Base-by-base conservation (phyloP, 2,888 invertebrate species). In the Tenthredo mesomela region DNA sequence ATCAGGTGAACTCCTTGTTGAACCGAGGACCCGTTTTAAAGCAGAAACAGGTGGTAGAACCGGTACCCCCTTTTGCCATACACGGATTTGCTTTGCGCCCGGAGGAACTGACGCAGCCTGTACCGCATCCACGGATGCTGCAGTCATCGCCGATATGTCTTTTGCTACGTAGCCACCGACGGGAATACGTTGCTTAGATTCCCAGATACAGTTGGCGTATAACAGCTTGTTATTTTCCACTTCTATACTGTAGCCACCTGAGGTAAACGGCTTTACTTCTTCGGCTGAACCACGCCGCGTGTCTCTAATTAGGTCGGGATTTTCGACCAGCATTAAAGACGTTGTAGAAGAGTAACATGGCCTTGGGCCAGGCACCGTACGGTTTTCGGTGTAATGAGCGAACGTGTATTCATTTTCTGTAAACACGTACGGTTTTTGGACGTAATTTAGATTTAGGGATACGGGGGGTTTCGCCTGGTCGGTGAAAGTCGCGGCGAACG, bases 21-120 rank as follows among this genome's bases (percentile, higher is more conserved):
- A 97, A 89, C 96, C 96, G 87, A 97, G 95, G 86, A 97, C 97
- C 87, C 97, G 96, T 93, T 98, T 98, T 88, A 97, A 95, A 87
- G 97, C 97, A 86, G 97, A 96, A 70, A 97, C 97, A 33, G 97
- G 98, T 47, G 97, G 97, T 91, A 97, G 94, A 85, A 97, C 97
- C 86, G 97, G 97, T 87, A 97, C 97, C 85, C 95, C 97, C 88
- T 97, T 96, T 93, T 97, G 97, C 97, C 97, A 97, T 88, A 97
- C 97, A 88, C 97, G 95, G 91, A 97, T 95, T 90, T 97, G 97
- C 93, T 97, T 97, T 87, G 97, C 96, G 90, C 95, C 95, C 2
- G 95, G 94, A 71, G 95, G 93, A 70, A 92, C 93, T 25, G 92
- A 91, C 54, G 87, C 75, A 12, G 85, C 86, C 77, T 87, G 83